Evolutionary conservation across 2,797 vertebrate species (phyloP), one percentile per base, ranked within the genome.

Genomic region (Podarcis lilfordi): DNA sequence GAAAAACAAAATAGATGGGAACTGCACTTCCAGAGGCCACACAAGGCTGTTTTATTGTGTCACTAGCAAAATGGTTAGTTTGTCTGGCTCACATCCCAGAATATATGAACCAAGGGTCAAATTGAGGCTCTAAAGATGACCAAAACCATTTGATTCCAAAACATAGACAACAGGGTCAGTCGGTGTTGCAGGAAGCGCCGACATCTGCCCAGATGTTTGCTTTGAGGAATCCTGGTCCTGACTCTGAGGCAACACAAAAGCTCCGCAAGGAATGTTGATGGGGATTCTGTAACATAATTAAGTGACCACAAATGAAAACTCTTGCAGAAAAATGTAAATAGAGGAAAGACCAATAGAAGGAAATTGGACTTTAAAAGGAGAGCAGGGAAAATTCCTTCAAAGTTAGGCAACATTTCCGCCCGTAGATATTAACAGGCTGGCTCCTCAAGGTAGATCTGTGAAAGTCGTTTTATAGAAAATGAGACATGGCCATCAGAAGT

Each of bases 1-100:
- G 89, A 88, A 89, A 40, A 89, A 91, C 87, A 91, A 68, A 92
- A 84, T 89, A 69, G 55, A 55, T 19, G 88, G 86, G 17, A 77
- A 32, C 29, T 79, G 50, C 64, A 91, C 90, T 91, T 78, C 68
- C 23, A 23, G 0, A 19, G 82, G 89, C 89, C 90, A 90, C 74
- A 80, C 81, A 81, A 0, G 6, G 0, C 37, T 35, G 86, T 89
- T 88, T 79, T 92, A 82, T 88, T 19, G 88, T 88, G 75, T 1
- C 91, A 27, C 88, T 89, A 86, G 80, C 85, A 81, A 5, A 10
- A n/a, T 89, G 0, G 23, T 1, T 0, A 1, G 80, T 35, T 40
- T 64, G 43, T 86, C 1, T 2, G 75, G 86, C 35, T 45, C 40
- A 66, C 0, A 0, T 80, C 43, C 59, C 64, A 19, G 82, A 80